Evolutionary conservation across 2,113 vertebrate genomes (phyloP).

Genomic region (Callithrix jacchus): DNA sequence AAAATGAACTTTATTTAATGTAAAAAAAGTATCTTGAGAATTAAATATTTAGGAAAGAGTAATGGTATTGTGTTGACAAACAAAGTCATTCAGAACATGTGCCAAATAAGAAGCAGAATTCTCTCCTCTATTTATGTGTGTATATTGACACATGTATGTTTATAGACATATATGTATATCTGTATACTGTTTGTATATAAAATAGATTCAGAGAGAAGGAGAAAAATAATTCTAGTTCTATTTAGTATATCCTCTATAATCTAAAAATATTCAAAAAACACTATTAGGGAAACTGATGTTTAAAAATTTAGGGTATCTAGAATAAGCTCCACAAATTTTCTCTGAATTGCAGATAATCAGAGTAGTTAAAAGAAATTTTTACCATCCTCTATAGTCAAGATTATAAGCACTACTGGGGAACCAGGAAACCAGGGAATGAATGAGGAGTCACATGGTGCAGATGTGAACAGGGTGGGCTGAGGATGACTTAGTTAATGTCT

Average conservation of each 20-base stretch:
- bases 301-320: neutral
- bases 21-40: neutral
- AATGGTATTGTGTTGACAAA: neutral
- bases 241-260: neutral
- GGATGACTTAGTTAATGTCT: neutral
- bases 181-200: neutral
- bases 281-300: neutral
- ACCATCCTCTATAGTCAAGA: neutral
- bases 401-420: neutral
- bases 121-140: neutral
- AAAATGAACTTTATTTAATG: neutral
- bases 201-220: too few relatives aligned
- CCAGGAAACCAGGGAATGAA: too few relatives aligned
- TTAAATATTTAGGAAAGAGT: neutral
- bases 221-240: neutral
- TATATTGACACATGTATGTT: accelerated
- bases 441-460: neutral
- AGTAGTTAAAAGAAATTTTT: neutral
- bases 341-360: neutral
- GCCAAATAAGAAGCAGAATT: neutral
- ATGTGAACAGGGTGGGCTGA: neutral
- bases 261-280: neutral
- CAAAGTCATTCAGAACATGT: neutral
- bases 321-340: neutral
- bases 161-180: neutral